Conservation (phyloP, 1,140 invertebrate species). For the Trichonephila inaurata region DNA sequence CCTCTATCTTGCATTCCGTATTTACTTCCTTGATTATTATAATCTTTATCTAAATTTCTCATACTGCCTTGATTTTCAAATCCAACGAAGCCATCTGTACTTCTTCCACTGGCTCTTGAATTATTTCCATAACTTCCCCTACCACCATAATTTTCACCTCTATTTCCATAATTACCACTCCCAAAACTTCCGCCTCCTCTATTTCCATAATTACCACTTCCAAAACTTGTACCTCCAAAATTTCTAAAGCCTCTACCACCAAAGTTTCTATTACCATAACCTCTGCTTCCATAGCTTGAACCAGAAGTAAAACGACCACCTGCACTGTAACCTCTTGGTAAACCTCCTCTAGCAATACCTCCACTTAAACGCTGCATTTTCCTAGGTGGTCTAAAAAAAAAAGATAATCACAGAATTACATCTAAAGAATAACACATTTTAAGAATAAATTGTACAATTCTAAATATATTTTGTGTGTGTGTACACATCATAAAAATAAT, state of each 20-base stretch:
- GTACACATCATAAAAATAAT: too few species aligned
- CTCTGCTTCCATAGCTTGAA: slow-evolving; percentile 63
- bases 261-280: too few species aligned
- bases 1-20: neutral
- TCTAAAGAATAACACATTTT: slow-evolving; percentile 6
- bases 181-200: neutral
- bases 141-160: neutral
- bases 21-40: neutral
- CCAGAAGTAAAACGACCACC: slow-evolving; percentile 50
- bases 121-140: slow-evolving; percentile 22
- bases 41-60: neutral
- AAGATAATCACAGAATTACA: neutral
- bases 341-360: slow-evolving; percentile 19
- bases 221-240: neutral
- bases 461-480: too few species aligned
- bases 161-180: slow-evolving; percentile 6
- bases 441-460: too few species aligned
- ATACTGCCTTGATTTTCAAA: neutral
- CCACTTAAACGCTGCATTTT: slow-evolving; percentile 47
- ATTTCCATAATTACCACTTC: slow-evolving; percentile 9
- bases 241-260: neutral
- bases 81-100: neutral
- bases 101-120: neutral
- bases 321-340: slow-evolving; percentile 61
- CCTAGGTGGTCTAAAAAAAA: slow-evolving; percentile 57